phyloP scores from a whole-genome alignment of 2,113 vertebrate species.

The Cyprinodon brontotheroides region DNA sequence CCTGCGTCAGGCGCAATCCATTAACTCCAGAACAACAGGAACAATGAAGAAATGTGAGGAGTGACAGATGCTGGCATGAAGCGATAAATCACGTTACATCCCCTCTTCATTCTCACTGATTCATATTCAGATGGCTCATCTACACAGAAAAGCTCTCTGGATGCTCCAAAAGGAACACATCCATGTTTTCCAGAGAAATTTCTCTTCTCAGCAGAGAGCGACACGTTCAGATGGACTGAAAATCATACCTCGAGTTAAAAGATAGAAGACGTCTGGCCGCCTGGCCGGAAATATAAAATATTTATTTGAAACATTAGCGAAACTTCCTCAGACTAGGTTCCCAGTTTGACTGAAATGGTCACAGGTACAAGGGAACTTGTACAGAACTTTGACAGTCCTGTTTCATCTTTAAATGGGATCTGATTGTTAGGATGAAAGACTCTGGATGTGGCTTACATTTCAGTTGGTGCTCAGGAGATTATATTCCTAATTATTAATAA shows the following conservation, averaged over 20 bases:
- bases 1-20: slow-evolving; percentile 53
- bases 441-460: too few relatives aligned
- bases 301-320: too few relatives aligned
- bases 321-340: too few relatives aligned
- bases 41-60: slow-evolving; percentile 12
- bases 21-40: slow-evolving; percentile 36
- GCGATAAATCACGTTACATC: slow-evolving; percentile 49
- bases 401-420: too few relatives aligned
- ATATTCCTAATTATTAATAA: too few relatives aligned
- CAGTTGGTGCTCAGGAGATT: too few relatives aligned
- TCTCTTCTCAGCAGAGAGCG: background rate
- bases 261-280: background rate
- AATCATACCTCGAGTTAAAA: background rate
- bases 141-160: slow-evolving; percentile 19
- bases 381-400: too few relatives aligned
- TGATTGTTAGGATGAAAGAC: too few relatives aligned
- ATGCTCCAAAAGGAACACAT: slow-evolving; percentile 22
- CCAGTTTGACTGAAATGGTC: too few relatives aligned
- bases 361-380: too few relatives aligned
- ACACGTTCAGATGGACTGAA: background rate
- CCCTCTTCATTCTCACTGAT: slow-evolving; percentile 37
- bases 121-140: slow-evolving; percentile 38
- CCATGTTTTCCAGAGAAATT: slow-evolving; percentile 4
- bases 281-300: too few relatives aligned
- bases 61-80: slow-evolving; percentile 34